A percentile compares a stretch with the other conserved stretches of the same genome.
phyloP scores from a whole-genome alignment of 2,113 vertebrate species.

The Tychaedon coryphoeus region DNA sequence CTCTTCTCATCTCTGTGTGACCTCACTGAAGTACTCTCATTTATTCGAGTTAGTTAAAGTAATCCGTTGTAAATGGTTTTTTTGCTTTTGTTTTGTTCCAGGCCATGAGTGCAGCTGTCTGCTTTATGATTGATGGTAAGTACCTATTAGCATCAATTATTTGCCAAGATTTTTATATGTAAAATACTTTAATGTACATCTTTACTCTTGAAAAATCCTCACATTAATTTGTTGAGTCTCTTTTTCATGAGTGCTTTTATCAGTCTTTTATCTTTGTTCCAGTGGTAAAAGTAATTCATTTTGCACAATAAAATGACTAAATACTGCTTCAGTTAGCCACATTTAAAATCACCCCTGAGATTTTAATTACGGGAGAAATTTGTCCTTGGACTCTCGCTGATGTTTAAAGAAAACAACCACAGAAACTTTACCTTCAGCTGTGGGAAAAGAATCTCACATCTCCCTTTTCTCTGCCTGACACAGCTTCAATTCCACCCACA shows the following conservation, averaged over 20 bases:
- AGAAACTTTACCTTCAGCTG: neutral
- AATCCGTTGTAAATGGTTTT: neutral
- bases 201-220: neutral
- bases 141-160: neutral
- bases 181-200: neutral
- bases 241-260: neutral
- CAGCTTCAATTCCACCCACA: conserved; percentile 85
- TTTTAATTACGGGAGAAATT: neutral
- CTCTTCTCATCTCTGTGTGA: neutral
- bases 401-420: neutral
- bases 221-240: neutral
- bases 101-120: conserved; percentile 98
- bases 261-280: neutral
- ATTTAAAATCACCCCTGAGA: neutral
- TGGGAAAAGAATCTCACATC: neutral
- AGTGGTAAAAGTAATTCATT: neutral
- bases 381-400: neutral
- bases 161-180: neutral
- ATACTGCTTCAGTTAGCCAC: neutral
- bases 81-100: conserved; percentile 67
- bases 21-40: neutral
- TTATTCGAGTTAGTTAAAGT: neutral
- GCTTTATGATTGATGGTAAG: conserved; percentile 97
- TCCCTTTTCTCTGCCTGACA: neutral
- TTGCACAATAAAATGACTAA: neutral